Evolutionary conservation across 1,140 invertebrate genomes (phyloP).

Genomic region (Orchesella cincta): DNA sequence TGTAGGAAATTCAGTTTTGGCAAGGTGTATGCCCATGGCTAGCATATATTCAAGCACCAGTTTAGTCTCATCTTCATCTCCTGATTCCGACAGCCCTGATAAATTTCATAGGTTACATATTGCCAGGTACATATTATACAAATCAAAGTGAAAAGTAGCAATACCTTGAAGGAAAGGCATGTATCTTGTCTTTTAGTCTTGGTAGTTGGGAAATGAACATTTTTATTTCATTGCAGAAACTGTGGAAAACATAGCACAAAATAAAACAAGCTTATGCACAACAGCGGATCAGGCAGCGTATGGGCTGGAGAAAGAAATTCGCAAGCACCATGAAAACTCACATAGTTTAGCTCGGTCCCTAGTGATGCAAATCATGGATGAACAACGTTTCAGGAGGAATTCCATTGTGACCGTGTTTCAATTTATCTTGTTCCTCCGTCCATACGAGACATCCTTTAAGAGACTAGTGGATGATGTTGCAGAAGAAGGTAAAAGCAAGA

Average conservation of each 20-base stretch:
- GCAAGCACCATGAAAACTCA: conserved; percentile 33
- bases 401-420: conserved; percentile 36
- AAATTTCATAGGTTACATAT: too few relatives aligned
- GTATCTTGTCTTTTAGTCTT: too few relatives aligned
- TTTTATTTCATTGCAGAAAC: conserved; percentile 19
- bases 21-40: too few relatives aligned
- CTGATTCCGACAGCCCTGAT: too few relatives aligned
- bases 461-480: conserved; percentile 31
- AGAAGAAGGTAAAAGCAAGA: conserved; percentile 44
- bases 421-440: conserved; percentile 30
- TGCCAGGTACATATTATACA: too few relatives aligned
- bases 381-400: conserved; percentile 9
- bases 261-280: conserved; percentile 12
- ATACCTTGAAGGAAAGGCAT: too few relatives aligned
- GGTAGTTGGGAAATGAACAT: too few relatives aligned
- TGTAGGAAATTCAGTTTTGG: too few relatives aligned
- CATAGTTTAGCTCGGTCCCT: conserved; percentile 37
- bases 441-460: conserved; percentile 31
- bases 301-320: conserved; percentile 35
- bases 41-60: too few relatives aligned
- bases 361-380: conserved; percentile 40
- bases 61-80: too few relatives aligned
- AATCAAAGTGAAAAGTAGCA: too few relatives aligned
- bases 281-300: conserved; percentile 39
- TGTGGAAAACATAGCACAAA: conserved; percentile 36